Evolutionary conservation across 1,140 invertebrate genomes (phyloP).

Genomic region (Anastatus disparis): DNA sequence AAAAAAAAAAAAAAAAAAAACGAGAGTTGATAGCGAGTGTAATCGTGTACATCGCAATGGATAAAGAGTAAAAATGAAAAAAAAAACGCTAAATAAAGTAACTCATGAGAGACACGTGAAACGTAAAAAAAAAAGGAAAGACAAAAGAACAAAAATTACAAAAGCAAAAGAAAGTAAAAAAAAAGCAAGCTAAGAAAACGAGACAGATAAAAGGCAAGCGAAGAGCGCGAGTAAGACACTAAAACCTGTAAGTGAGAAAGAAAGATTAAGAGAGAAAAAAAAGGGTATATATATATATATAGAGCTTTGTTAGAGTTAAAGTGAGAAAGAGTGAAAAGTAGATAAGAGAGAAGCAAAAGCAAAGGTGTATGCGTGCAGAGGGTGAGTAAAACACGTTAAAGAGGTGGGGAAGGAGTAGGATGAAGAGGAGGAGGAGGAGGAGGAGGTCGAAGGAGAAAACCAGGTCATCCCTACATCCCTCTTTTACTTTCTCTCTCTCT

Average conservation of each 20-base stretch:
- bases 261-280: background rate
- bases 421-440: background rate
- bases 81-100: too few relatives aligned
- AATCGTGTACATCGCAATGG: too few relatives aligned
- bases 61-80: too few relatives aligned
- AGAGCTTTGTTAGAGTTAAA: background rate
- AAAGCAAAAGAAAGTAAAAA: too few relatives aligned
- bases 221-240: background rate
- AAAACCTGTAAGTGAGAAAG: too few relatives aligned
- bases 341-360: background rate
- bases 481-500: constrained; percentile 30
- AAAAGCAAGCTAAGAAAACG: background rate
- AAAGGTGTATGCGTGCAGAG: background rate
- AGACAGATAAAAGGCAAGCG: background rate
- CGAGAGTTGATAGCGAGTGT: too few relatives aligned
- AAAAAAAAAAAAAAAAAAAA: too few relatives aligned
- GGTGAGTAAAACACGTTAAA: background rate
- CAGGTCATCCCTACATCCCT: constrained; percentile 56
- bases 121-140: too few relatives aligned
- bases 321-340: background rate
- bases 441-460: constrained; percentile 49
- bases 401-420: constrained; percentile 16
- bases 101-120: too few relatives aligned
- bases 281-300: background rate
- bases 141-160: too few relatives aligned